phyloP scores from a whole-genome alignment of 2,888 invertebrate genomes.

The Noctua comes region DNA sequence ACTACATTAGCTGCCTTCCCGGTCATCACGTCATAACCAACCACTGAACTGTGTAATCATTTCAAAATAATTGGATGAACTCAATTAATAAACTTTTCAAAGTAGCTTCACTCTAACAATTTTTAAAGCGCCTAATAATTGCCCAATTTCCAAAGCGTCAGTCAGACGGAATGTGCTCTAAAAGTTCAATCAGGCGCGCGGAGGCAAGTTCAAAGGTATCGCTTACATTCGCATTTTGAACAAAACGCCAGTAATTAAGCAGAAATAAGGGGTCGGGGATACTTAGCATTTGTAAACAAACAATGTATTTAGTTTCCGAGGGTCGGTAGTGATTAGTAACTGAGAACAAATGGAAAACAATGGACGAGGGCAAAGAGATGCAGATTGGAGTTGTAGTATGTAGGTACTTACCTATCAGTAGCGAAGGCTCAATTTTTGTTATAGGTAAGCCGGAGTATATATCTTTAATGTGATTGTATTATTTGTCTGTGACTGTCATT shows the following conservation, averaged over 20 bases:
- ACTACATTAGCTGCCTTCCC: not conserved
- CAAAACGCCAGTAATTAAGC: conserved; percentile 51
- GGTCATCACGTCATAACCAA: not conserved
- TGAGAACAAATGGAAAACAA: not conserved
- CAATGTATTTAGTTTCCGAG: conserved; percentile 19
- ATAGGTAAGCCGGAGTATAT: too few relatives aligned
- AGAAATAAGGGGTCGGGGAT: conserved; percentile 22
- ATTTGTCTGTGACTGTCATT: too few relatives aligned
- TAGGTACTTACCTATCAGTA: not conserved
- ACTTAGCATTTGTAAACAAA: conserved; percentile 52
- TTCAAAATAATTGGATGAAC: conserved; percentile 12
- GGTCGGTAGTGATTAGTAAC: not conserved
- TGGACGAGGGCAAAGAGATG: too few relatives aligned
- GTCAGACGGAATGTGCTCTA: conserved; percentile 58
- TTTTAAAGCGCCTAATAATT: conserved; percentile 38
- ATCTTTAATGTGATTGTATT: too few relatives aligned
- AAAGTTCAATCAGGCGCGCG: conserved; percentile 59
- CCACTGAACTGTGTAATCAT: not conserved
- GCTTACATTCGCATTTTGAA: conserved; percentile 61
- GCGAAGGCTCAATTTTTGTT: too few relatives aligned
- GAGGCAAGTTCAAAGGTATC: conserved; percentile 57
- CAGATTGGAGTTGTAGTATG: not conserved
- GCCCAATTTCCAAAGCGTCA: conserved; percentile 29
- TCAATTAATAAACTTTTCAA: conserved; percentile 1
- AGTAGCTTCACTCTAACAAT: conserved; percentile 14